These are phyloP conservation scores for Phalacrocorax aristotelis DNA, from an alignment of 2,113 vertebrate species.

Conservation along the genomic window DNA sequence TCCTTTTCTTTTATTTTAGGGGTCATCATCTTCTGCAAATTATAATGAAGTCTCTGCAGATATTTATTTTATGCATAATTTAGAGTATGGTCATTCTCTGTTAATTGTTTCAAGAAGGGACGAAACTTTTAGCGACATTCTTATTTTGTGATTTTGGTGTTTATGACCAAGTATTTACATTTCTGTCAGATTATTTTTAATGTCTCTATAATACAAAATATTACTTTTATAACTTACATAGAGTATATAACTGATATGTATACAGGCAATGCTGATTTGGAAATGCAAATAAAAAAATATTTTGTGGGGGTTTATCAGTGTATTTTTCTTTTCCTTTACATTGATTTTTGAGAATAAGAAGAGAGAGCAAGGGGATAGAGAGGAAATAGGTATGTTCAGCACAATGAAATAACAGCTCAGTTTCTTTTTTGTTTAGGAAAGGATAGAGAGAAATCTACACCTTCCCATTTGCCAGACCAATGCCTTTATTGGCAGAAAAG, in stretches of 20 bases:
- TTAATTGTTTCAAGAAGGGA: not conserved
- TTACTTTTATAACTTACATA: not conserved
- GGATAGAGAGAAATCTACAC: not conserved
- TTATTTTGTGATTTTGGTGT: not conserved
- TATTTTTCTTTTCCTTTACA: not conserved
- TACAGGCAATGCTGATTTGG: not conserved
- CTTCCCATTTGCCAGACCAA: not conserved
- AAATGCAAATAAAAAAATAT: not conserved
- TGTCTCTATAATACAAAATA: not conserved
- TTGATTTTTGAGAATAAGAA: not conserved
- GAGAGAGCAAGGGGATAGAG: not conserved
- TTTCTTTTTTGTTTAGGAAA: not conserved
- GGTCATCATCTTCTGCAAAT: not conserved
- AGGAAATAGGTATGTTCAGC: not conserved
- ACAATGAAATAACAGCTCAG: not conserved
- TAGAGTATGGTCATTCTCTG: not conserved
- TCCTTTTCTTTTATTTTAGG: not conserved
- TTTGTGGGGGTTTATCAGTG: rapidly evolving
- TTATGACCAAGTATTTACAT: not conserved
- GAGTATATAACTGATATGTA: not conserved
- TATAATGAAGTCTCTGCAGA: not conserved
- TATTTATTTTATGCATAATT: not conserved
- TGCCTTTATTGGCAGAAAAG: not conserved
- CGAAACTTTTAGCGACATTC: not conserved
- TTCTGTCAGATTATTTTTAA: not conserved